phyloP scores from a whole-genome alignment of 2,113 vertebrate genomes.

The Odocoileus hemionus region DNA sequence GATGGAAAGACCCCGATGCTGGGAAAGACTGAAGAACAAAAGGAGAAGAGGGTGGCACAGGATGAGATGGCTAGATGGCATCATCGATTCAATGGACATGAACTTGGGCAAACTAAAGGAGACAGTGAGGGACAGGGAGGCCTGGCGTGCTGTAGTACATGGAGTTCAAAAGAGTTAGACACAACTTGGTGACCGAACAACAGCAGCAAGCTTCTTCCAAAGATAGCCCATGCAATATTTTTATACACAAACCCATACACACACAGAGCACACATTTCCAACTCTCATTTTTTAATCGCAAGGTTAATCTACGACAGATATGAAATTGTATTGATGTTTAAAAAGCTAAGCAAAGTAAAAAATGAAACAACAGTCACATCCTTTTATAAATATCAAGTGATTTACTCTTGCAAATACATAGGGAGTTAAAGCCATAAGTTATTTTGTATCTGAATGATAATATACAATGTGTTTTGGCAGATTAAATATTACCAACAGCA shows the following conservation, averaged over 20 bases:
- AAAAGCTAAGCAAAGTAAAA: conserved; percentile 53
- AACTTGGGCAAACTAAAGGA: neutral
- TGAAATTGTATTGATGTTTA: neutral
- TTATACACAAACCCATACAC: neutral
- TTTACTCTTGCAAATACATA: conserved; percentile 29
- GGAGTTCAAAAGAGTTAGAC: neutral
- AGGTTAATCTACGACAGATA: conserved; percentile 23
- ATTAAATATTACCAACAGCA: conserved; percentile 56
- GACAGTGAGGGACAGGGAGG: neutral
- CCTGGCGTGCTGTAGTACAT: neutral
- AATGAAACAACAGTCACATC: conserved; percentile 29
- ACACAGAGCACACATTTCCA: neutral
- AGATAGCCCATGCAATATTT: neutral
- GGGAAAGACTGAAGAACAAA: neutral
- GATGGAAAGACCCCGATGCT: neutral
- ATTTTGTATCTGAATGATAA: conserved; percentile 48
- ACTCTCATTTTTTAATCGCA: neutral
- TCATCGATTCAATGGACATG: neutral
- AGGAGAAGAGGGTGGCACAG: neutral
- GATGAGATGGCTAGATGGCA: neutral
- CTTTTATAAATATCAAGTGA: conserved; percentile 54
- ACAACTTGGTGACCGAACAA: neutral
- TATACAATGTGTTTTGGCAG: conserved; percentile 27
- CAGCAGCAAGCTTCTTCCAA: neutral
- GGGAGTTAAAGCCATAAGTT: conserved; percentile 50